phyloP scores from a whole-genome alignment of 92 coral and sea anemone genomes.

The Scolanthus callimorphus region DNA sequence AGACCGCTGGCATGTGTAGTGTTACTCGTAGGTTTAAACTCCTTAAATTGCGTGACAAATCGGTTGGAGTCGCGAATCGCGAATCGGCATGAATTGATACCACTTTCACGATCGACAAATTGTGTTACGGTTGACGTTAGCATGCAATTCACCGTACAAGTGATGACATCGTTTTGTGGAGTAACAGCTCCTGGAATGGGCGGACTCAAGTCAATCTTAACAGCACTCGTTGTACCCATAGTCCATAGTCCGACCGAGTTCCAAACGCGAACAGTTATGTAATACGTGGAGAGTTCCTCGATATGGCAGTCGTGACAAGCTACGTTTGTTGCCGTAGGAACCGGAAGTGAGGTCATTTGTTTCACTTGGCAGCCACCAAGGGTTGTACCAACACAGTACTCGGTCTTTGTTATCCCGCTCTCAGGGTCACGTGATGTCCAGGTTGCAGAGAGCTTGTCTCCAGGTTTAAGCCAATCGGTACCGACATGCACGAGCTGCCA shows the following conservation, averaged over 20 bases:
- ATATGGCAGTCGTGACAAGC: slow-evolving; percentile 69
- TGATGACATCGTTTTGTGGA: slow-evolving; percentile 17
- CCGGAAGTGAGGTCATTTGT: slow-evolving; percentile 46
- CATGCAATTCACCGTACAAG: slow-evolving; percentile 56
- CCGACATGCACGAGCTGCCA: no score
- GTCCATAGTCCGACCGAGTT: slow-evolving; percentile 75
- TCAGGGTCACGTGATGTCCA: slow-evolving; percentile 84
- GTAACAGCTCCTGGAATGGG: slow-evolving; percentile 55
- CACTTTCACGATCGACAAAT: slow-evolving; percentile 72
- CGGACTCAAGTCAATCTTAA: slow-evolving; percentile 68
- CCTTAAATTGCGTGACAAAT: slow-evolving; percentile 17
- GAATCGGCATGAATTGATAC: slow-evolving; percentile 47
- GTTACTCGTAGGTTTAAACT: slow-evolving; percentile 11
- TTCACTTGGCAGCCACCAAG: slow-evolving; percentile 71
- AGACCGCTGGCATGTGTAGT: slow-evolving; percentile 30
- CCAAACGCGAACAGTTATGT: slow-evolving; percentile 73
- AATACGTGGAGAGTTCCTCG: slow-evolving; percentile 53
- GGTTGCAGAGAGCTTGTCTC: slow-evolving; percentile 36
- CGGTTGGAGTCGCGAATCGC: slow-evolving; percentile 40
- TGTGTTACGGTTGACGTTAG: slow-evolving; percentile 40
- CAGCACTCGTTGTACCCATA: slow-evolving; percentile 40
- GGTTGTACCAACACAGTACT: slow-evolving; percentile 84
- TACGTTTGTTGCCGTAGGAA: slow-evolving; percentile 32
- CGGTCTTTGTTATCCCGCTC: slow-evolving; percentile 62
- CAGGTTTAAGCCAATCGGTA: slow-evolving; percentile 76